Evolutionary conservation across 2,113 vertebrate species (phyloP), one percentile per base, ranked within the genome.

Genomic region (Oreamnos americanus): DNA sequence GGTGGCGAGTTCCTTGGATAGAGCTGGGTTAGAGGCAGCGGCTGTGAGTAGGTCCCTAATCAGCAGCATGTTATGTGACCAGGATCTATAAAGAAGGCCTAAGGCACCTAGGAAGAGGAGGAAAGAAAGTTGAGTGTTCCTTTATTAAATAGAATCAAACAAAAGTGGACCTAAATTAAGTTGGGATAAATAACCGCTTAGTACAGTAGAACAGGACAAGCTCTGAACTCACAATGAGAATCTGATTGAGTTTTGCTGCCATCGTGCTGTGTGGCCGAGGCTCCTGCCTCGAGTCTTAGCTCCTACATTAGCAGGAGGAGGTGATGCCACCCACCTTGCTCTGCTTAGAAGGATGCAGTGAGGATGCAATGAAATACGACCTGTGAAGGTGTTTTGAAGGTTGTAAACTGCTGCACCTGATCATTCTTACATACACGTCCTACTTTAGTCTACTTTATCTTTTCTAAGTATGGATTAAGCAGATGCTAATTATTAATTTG

Each of bases 111-210:
- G 51, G 82, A 53, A n/a, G 89, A 86, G 86, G 60, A 43, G 78
- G 87, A 90, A 62, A 89, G 92, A 94, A 97, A 95, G 93, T 51
- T 39, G 91, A 97, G 91, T 95, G 96, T 87, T 93, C 97, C 97
- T 96, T 98, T 97, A 98, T 97, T 96, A 97, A 95, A 89, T 95
- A 91, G 86, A 97, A 84, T 79, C 87, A 89, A 96, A 78, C 82
- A 87, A 87, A 89, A 97, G 67, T 76, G 85, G 58, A 47, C n/a
- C 78, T 96, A 98, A 97, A 97, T 98, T 98, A 94, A 96, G 51
- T 97, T 91, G 96, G 82, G 93, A 84, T 97, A 93, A 97, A 74
- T 95, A 96, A 78, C 55, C 36, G 51, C 88, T 78, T 51, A 17
- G 58, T 49, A 5, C 47, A 64, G 97, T 71, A 39, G 25, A 87